A percentile compares a stretch with the other conserved stretches of the same genome.
Evolutionary conservation across 2,113 vertebrate species (phyloP).

Genomic region (Arothron firmamentum): DNA sequence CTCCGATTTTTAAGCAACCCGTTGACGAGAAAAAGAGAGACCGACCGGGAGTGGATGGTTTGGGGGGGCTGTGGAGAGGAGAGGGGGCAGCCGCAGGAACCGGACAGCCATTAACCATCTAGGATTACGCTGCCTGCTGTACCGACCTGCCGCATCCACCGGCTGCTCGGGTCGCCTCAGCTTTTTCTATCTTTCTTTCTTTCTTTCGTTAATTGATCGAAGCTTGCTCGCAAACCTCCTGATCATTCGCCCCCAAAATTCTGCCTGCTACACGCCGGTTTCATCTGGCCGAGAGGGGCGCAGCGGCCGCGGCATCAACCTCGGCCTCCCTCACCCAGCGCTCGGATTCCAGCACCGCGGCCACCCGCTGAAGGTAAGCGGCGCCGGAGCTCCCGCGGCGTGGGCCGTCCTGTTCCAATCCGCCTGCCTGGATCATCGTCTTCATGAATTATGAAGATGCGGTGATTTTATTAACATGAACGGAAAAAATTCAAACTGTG

Average conservation of each 20-base stretch:
- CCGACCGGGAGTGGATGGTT: not conserved
- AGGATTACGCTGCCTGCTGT: conserved; percentile 43
- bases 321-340: conserved; percentile 63
- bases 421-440: not conserved
- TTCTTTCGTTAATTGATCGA: no score
- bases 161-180: not conserved
- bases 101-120: conserved; percentile 74
- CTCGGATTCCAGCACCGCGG: conserved; percentile 52
- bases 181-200: no score
- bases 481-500: no score
- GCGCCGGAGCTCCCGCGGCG: conserved; percentile 35
- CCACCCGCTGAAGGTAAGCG: conserved; percentile 74
- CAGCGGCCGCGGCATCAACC: conserved; percentile 53
- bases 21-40: conserved; percentile 26
- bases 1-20: conserved; percentile 39
- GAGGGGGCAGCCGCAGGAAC: conserved; percentile 20
- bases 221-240: conserved; percentile 1
- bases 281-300: conserved; percentile 36
- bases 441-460: not conserved
- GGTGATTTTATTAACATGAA: not conserved
- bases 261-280: not conserved
- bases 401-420: no score
- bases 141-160: conserved; percentile 10
- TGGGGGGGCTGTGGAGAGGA: conserved; percentile 20
- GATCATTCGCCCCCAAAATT: not conserved